Evolutionary conservation across 2,797 vertebrate species (phyloP), one percentile per base, ranked within the genome.

Genomic region (Chelonia mydas): DNA sequence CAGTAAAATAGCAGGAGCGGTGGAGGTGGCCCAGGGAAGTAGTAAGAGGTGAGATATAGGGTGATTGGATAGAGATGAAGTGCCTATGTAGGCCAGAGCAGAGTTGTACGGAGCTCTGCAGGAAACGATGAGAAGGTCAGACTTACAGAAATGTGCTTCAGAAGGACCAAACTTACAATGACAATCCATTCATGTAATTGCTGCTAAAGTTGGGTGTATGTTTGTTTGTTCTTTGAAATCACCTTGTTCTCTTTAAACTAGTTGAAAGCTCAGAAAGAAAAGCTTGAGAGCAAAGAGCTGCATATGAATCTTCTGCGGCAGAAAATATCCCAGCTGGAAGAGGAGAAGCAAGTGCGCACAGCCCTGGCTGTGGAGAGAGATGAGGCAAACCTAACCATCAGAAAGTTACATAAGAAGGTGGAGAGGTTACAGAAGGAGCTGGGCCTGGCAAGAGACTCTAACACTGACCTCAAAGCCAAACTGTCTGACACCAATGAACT

Each of bases 261-360:
- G 99, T 83, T 99, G 55, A 99, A 99, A 97, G 97, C 97, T 76
- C 99, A 99, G 95, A 99, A 98, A 94, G 99, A 99, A 96, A 98
- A 98, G 10, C 97, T 99, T 65, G 98, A 99, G 86, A 99, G 98
- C 97, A 99, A 97, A 97, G 99, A 98, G 15, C 97, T 99, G 53
- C 99, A 99, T 87, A 74, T 99, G 97, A 99, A 98, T 72, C 98
- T 99, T 47, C 97, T 99, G 96, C 98, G 98, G 83, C 99, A 98
- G 98, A 99, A 99, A 97, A 97, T 99, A 85, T 94, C 96, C 1
- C 99, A 99, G 88, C 96, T 99, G 97, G 99, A 99, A 97, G 98
- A 98, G 90, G 99, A 99, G 97, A 99, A 97, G 94, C 98, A 98
- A 95, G 94, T 94, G n/a, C 98, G 97, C 17, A 98, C 98, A 0